phyloP scores from a whole-genome alignment of 1,140 invertebrate species.

The Zaprionus ornatus region DNA sequence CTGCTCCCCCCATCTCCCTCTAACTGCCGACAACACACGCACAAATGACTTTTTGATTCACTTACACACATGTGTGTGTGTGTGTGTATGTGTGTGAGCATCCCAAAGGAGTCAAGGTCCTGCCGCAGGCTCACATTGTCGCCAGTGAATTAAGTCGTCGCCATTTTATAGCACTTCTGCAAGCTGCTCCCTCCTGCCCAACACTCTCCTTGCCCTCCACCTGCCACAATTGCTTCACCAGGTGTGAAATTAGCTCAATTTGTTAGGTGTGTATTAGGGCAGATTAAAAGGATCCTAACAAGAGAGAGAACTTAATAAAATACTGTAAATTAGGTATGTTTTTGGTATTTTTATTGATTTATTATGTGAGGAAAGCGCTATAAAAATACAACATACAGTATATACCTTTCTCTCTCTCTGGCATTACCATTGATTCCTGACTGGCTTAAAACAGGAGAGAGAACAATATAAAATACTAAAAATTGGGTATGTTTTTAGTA shows the following conservation, averaged over 20 bases:
- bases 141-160: constrained; percentile 64
- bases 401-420: too few species aligned
- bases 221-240: constrained; percentile 20
- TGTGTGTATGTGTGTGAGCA: constrained; percentile 23
- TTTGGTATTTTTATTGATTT: background rate
- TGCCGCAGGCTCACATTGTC: constrained; percentile 24
- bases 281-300: background rate
- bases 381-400: too few species aligned
- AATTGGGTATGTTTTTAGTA: background rate
- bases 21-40: constrained; percentile 26
- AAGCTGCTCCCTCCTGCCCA: constrained; percentile 47
- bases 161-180: constrained; percentile 70
- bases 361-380: background rate
- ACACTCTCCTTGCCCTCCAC: background rate
- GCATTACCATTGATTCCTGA: too few species aligned
- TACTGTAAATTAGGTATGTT: background rate
- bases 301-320: background rate
- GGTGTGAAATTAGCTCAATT: constrained; percentile 76
- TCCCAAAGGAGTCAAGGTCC: constrained; percentile 59
- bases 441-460: too few species aligned
- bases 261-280: background rate
- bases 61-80: constrained; percentile 32
- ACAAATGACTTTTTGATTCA: constrained; percentile 81
- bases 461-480: background rate
- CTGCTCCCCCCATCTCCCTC: background rate